Percentiles rank a stretch among this genome's conserved stretches.
phyloP scores from a whole-genome alignment of 2,797 vertebrate species.

The Capromys pilorides region DNA sequence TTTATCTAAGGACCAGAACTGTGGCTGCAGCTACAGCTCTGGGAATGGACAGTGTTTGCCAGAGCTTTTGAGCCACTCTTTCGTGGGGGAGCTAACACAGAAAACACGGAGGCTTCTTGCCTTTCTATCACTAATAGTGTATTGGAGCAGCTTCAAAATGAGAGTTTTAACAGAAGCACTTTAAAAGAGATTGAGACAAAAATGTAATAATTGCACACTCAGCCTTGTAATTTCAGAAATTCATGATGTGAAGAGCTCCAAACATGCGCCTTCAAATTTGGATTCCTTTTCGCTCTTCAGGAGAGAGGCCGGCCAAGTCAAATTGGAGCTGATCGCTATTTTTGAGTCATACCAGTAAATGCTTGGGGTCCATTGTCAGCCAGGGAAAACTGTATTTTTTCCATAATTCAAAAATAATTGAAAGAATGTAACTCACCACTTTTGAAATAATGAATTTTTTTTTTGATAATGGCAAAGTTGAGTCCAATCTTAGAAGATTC shows the following conservation, averaged over 20 bases:
- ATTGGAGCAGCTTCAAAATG: constrained; percentile 62
- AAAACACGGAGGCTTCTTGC: constrained; percentile 49
- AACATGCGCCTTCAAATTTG: constrained; percentile 64
- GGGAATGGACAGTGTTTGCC: neutral
- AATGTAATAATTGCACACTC: constrained; percentile 76
- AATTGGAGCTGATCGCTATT: constrained; percentile 54
- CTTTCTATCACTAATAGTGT: constrained; percentile 53
- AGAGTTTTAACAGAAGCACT: constrained; percentile 75
- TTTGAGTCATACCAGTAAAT: constrained; percentile 66
- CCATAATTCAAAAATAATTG: constrained; percentile 76
- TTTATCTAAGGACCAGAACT: neutral
- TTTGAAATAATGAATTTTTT: constrained; percentile 77
- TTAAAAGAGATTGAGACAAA: constrained; percentile 76
- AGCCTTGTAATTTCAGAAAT: constrained; percentile 76
- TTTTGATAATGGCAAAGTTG: constrained; percentile 69
- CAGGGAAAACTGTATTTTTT: constrained; percentile 71
- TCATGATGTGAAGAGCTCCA: constrained; percentile 58
- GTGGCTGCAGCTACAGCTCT: neutral
- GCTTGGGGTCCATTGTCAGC: constrained; percentile 59
- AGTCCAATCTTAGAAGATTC: constrained; percentile 74
- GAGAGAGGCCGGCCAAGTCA: constrained; percentile 7
- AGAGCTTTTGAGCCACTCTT: neutral
- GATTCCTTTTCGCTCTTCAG: constrained; percentile 62
- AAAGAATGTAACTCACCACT: constrained; percentile 72
- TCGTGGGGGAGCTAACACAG: constrained; percentile 27